Conservation (phyloP, 2,888 invertebrate genomes). For the Kuschelorhynchus macadamiae region DNA sequence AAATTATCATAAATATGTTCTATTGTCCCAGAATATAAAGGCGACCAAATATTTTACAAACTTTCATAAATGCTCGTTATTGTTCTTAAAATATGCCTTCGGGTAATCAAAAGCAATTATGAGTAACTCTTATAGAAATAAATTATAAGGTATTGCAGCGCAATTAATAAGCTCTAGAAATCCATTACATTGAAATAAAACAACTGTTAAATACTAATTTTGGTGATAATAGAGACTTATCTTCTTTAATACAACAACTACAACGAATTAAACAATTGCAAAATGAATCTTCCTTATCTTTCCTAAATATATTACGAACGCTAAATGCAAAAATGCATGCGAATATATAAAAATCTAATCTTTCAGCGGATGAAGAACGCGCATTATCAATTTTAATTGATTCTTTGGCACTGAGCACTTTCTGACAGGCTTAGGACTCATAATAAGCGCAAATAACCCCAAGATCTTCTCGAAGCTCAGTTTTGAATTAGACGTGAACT, state of each 20-base stretch:
- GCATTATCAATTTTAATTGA: too few species aligned
- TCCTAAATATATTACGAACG: conserved; percentile 22
- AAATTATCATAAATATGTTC: too few species aligned
- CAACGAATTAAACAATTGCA: conserved; percentile 21
- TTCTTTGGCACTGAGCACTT: too few species aligned
- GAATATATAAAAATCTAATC: conserved; percentile 23
- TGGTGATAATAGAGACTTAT: conserved; percentile 1
- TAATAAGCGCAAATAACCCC: too few species aligned
- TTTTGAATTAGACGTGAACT: too few species aligned
- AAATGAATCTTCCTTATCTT: conserved; percentile 23
- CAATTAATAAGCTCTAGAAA: too few species aligned
- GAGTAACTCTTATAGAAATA: conserved; percentile 41
- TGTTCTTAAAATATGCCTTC: conserved; percentile 27
- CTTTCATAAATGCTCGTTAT: too few species aligned
- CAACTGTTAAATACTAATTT: conserved; percentile 18
- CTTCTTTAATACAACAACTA: conserved; percentile 12
- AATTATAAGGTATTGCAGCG: conserved; percentile 30
- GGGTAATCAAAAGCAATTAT: conserved; percentile 23
- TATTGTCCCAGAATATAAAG: too few species aligned
- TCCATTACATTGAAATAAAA: conserved; percentile 36
- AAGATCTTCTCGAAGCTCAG: too few species aligned
- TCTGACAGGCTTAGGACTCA: too few species aligned
- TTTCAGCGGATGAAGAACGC: too few species aligned
- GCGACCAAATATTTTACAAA: too few species aligned
- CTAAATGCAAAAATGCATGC: conserved; percentile 35